These are phyloP conservation scores for Hermatobates lingyangjiaoensis DNA, from an alignment of 1,140 invertebrate species.

Conservation along the genomic window DNA sequence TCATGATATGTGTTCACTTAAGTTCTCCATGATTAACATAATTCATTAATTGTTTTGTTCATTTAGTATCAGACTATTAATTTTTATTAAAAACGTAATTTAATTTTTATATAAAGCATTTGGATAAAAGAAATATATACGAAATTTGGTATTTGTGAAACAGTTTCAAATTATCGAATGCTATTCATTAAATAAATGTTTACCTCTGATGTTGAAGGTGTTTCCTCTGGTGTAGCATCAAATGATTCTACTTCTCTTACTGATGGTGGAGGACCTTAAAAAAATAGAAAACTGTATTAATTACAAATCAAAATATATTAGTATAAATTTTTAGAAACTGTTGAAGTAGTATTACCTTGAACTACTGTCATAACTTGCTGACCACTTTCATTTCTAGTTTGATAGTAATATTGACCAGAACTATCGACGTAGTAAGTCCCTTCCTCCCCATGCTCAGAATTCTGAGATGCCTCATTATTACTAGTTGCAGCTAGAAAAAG, in stretches of 20 bases:
- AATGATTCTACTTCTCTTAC: conserved; percentile 5
- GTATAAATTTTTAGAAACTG: not conserved
- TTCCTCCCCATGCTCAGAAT: conserved; percentile 33
- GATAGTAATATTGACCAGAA: conserved; percentile 56
- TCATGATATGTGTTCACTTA: too few species aligned
- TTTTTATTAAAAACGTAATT: too few species aligned
- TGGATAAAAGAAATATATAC: too few species aligned
- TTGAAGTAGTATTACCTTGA: conserved; percentile 8
- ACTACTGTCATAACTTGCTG: conserved; percentile 38
- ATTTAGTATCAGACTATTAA: too few species aligned
- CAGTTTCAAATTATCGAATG: too few species aligned
- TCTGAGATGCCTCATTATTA: not conserved
- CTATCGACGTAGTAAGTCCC: conserved; percentile 52
- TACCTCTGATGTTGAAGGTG: conserved; percentile 23
- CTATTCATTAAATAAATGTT: too few species aligned
- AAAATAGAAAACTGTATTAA: not conserved
- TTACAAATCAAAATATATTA: not conserved
- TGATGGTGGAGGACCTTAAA: conserved; percentile 5
- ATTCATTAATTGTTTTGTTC: too few species aligned
- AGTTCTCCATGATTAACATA: too few species aligned
- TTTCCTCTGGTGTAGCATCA: conserved; percentile 26
- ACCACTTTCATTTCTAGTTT: conserved; percentile 27
- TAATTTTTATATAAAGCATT: too few species aligned
- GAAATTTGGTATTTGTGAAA: too few species aligned
- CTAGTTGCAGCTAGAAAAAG: conserved; percentile 2